Conservation (phyloP, 2,113 vertebrate species). For the Cyanocitta stelleri region DNA sequence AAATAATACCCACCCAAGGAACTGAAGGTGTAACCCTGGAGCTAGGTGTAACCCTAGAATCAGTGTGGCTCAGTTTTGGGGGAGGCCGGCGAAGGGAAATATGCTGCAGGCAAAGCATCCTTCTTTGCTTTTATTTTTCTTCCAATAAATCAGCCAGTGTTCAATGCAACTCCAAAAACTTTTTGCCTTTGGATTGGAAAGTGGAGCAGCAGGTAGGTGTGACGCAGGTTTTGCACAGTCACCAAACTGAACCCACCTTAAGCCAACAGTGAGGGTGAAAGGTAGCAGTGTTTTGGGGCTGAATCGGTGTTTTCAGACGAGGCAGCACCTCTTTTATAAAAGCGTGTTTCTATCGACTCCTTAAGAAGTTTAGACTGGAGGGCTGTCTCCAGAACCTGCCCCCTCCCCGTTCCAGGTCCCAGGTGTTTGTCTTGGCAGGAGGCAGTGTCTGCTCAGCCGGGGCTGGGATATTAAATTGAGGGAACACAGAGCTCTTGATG, state of each 20-base stretch:
- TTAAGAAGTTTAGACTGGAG: conserved; percentile 91
- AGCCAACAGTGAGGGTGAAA: conserved; percentile 89
- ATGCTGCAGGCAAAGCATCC: background rate
- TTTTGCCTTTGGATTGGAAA: conserved; percentile 28
- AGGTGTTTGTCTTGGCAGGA: conserved; percentile 91
- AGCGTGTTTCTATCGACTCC: conserved; percentile 81
- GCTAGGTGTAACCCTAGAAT: background rate
- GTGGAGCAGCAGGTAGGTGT: conserved; percentile 81
- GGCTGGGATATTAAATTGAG: conserved; percentile 82
- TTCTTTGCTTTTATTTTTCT: conserved; percentile 39
- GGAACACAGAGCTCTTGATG: conserved; percentile 90
- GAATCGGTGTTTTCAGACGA: conserved; percentile 74
- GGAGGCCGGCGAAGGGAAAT: background rate
- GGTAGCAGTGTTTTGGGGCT: conserved; percentile 83
- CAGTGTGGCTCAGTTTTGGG: background rate
- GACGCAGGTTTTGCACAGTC: conserved; percentile 89
- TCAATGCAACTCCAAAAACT: background rate
- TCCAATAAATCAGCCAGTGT: conserved; percentile 71
- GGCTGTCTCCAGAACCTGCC: conserved; percentile 83
- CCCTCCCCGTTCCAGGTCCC: conserved; percentile 76
- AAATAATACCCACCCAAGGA: background rate
- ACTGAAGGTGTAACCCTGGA: background rate
- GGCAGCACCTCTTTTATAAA: conserved; percentile 77
- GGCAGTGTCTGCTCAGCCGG: conserved; percentile 84
- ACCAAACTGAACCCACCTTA: conserved; percentile 85